These are phyloP conservation scores for Indicator maculatus DNA, from an alignment of 2,113 vertebrate genomes.

Conservation along the genomic window DNA sequence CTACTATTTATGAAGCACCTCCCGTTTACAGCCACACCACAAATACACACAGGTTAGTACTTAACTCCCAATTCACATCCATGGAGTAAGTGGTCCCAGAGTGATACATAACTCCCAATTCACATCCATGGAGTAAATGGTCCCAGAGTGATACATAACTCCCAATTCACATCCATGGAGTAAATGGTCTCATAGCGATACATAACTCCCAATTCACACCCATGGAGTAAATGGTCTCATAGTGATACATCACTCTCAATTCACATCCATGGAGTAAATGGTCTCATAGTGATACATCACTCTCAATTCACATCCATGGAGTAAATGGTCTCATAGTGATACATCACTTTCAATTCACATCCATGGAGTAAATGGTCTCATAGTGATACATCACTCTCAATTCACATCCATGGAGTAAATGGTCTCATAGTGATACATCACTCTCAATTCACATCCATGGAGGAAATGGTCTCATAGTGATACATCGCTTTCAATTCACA, in stretches of 20 bases:
- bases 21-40: not conserved
- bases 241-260: not conserved
- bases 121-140: not conserved
- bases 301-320: too few relatives aligned
- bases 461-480: too few relatives aligned
- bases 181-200: not conserved
- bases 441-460: too few relatives aligned
- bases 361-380: too few relatives aligned
- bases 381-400: too few relatives aligned
- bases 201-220: not conserved
- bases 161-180: not conserved
- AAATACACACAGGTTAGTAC: too few relatives aligned
- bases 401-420: too few relatives aligned
- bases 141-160: not conserved
- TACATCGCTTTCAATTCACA: too few relatives aligned
- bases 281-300: not conserved
- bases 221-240: not conserved
- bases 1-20: conserved; percentile 13
- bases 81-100: not conserved
- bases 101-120: not conserved
- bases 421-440: too few relatives aligned
- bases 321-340: too few relatives aligned
- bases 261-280: not conserved
- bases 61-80: too few relatives aligned
- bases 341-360: too few relatives aligned